A percentile compares a stretch with the other conserved stretches of the same genome.
Evolutionary conservation across 1,140 invertebrate species (phyloP).

Genomic region (Philaenus spumarius): DNA sequence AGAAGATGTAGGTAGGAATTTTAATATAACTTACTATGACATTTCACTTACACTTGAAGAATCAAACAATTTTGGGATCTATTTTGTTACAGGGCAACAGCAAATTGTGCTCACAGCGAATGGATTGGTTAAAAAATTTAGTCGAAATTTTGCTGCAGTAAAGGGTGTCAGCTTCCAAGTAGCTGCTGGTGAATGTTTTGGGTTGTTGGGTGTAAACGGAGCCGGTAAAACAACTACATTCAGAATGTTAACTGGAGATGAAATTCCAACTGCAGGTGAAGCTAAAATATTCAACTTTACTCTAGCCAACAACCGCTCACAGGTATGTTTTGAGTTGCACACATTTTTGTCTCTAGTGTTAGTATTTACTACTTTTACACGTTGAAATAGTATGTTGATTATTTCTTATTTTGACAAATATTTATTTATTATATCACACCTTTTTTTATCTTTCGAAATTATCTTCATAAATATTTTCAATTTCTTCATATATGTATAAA

Average conservation of each 20-base stretch:
- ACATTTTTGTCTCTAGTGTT: no score
- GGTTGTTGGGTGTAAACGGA: constrained; percentile 82
- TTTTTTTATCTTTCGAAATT: no score
- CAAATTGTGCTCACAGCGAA: constrained; percentile 19
- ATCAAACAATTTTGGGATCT: no score
- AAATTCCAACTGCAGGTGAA: constrained; percentile 20
- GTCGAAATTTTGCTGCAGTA: constrained; percentile 47
- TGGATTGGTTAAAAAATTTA: constrained; percentile 24
- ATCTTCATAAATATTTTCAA: no score
- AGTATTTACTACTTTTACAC: no score
- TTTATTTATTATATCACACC: no score
- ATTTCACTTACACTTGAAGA: no score
- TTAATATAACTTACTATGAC: no score
- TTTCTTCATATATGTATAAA: no score
- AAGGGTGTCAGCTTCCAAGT: constrained; percentile 60
- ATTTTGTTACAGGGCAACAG: neutral
- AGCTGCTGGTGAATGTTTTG: constrained; percentile 80
- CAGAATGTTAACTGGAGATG: constrained; percentile 75
- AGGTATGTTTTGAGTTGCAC: constrained; percentile 3
- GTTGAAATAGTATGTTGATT: no score
- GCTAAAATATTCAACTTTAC: constrained; percentile 19
- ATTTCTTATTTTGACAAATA: no score
- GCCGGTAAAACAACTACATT: constrained; percentile 81
- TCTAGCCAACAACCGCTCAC: constrained; percentile 7
- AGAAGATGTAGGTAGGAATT: no score